Evolutionary conservation across 2,797 vertebrate genomes (phyloP), one percentile per base, ranked within the genome.

Genomic region (Dicrostonyx torquatus): DNA sequence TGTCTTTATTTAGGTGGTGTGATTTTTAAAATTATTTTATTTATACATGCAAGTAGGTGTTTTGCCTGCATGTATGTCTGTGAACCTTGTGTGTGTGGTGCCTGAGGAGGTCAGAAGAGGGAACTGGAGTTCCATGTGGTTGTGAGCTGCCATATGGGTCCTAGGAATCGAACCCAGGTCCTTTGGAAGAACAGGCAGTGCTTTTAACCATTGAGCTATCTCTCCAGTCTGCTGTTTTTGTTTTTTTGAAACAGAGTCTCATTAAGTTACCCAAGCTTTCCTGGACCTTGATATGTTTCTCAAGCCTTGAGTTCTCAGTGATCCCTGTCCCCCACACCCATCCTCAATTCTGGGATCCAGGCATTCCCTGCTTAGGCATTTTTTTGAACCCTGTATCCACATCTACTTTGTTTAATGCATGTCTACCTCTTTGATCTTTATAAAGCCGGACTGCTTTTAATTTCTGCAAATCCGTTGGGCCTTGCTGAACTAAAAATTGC

Each of bases 401-500:
- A 70, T 26, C 55, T 64, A 58, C 91, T 90, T 92, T 95, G 75
- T 62, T 92, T 95, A 70, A 50, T 94, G 29, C 60, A 13, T 70
- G n/a, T 66, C 73, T 64, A 3, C 72, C 55, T 93, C 58, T 84
- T 90, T 70, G 88, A 82, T 77, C 77, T 82, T 90, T 73, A 92
- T 83, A 79, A 87, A 95, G 45, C 45, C 31, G 40, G 83, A 12
- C 58, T 89, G 73, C 43, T 78, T 64, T 95, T 94, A 68, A 66
- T 75, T 83, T 85, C 75, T n/a, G 26, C 53, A 89, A 93, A 58
- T 37, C 62, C 45, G 66, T 60, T 77, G 40, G 64, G 55, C 77
- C 75, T 66, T 78, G 72, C 43, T 62, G 72, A 91, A 79, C 22
- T 53, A 72, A 91, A 77, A 89, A 62, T 70, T 64, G 58, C 43